Conservation (phyloP, 2,888 invertebrate genomes). For the Orchestes rusci region DNA sequence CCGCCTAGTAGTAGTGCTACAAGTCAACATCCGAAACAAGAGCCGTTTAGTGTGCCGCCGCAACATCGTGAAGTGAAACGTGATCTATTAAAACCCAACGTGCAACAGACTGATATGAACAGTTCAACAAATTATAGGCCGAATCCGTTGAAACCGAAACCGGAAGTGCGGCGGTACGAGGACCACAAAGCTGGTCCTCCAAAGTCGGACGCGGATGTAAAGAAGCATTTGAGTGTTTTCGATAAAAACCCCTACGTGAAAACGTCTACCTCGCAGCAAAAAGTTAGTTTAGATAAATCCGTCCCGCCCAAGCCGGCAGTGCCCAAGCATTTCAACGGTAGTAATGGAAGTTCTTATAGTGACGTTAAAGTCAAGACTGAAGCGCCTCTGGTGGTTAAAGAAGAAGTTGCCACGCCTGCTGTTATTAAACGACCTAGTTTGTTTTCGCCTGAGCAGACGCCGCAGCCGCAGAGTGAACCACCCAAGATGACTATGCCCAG, state of each 20-base stretch:
- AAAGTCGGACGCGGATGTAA: constrained; percentile 35
- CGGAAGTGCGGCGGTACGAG: constrained; percentile 31
- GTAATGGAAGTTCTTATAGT: constrained; percentile 18
- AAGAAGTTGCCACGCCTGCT: constrained; percentile 28
- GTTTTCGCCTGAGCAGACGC: constrained; percentile 60
- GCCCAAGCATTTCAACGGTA: constrained; percentile 19
- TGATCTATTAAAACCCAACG: constrained; percentile 35
- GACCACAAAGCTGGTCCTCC: constrained; percentile 30
- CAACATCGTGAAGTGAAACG: constrained; percentile 31
- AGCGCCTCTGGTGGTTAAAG: constrained; percentile 25
- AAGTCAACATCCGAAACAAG: constrained; percentile 29
- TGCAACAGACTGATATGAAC: constrained; percentile 31
- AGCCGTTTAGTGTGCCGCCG: constrained; percentile 32
- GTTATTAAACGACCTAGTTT: constrained; percentile 53
- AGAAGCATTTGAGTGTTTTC: constrained; percentile 34
- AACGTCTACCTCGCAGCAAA: constrained; percentile 39
- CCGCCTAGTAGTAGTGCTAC: constrained; percentile 27
- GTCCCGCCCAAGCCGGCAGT: constrained; percentile 34
- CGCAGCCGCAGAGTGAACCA: constrained; percentile 43
- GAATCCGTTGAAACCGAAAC: constrained; percentile 32
- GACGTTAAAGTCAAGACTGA: constrained; percentile 27
- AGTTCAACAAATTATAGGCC: constrained; percentile 30
- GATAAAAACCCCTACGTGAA: constrained; percentile 35
- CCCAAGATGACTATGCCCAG: constrained; percentile 9
- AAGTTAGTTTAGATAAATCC: constrained; percentile 40